These are phyloP conservation scores for Protosalanx chinensis DNA, from an alignment of 2,797 vertebrate genomes.

Conservation along the genomic window DNA sequence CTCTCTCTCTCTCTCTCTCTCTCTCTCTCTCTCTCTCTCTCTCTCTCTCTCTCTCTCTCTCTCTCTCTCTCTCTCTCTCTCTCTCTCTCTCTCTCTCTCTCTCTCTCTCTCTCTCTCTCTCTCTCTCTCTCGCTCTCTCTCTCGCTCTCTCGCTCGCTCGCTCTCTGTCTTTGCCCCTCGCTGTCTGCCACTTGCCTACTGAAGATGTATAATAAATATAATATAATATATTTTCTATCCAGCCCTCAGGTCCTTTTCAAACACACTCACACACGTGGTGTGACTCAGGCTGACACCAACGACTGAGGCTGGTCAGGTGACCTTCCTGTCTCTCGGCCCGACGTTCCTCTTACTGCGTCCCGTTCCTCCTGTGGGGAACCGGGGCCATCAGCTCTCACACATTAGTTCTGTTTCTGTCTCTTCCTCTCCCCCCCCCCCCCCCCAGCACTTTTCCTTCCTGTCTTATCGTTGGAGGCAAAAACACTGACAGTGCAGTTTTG, in stretches of 20 bases:
- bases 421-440: neutral
- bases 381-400: neutral
- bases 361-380: no score
- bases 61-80: neutral
- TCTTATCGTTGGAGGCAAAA: constrained; percentile 18
- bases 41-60: neutral
- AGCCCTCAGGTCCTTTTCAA: constrained; percentile 26
- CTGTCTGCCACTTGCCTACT: constrained; percentile 7
- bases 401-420: neutral
- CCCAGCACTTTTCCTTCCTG: constrained; percentile 35
- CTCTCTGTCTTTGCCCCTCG: neutral
- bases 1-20: no score
- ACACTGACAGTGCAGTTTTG: constrained; percentile 46
- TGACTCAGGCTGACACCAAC: constrained; percentile 25
- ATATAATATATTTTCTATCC: neutral
- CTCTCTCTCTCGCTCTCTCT: neutral
- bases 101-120: neutral
- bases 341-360: neutral
- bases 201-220: neutral
- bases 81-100: neutral
- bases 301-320: no score
- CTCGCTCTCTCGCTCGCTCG: neutral
- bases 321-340: neutral
- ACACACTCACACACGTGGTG: constrained; percentile 22
- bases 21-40: neutral